Evolutionary conservation across 2,797 vertebrate species (phyloP), one percentile per base, ranked within the genome.

Genomic region (Eospalax fontanierii): DNA sequence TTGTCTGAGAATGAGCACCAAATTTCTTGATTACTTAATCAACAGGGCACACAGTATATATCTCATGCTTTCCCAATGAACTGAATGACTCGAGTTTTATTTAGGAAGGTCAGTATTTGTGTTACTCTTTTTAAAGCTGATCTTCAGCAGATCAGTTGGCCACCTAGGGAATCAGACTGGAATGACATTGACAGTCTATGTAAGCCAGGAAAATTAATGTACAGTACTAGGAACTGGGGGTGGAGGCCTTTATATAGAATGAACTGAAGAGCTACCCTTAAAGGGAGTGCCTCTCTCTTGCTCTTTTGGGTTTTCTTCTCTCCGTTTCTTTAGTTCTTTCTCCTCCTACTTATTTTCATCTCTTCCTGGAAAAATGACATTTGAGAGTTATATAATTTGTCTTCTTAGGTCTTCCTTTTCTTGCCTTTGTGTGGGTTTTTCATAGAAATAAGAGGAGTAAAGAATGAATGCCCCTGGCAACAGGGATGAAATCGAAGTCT

Each of bases 81-180:
- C 59, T 3, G 50, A 94, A 46, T 38, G 28, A n/a, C 65, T 93
- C 3, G 2, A 57, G 40, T 21, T 40, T 90, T 46, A 46, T 6
- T 87, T 28, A 85, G 63, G 22, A 91, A 79, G 79, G 22, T 87
- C 54, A n/a, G 1, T n/a, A 22, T 74, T 70, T 54, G 26, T 71
- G 38, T 24, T 68, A n/a, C 38, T 76, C 70, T 91, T 35, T 86
- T 84, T 30, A 79, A 1, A 66, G 91, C 54, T 76, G 54, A 91
- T 90, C 79, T 84, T 89, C 59, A 7, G n/a, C 50, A 33, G 38
- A 16, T 43, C 66, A 1, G 50, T n/a, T 63, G 76, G 57, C 65
- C 90, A 33, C 30, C 80, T 79, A 50, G 88, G 50, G 63, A 81
- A 6, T 78, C 75, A 22, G 12, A 40, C 26, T 57, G 40, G 65